phyloP scores from a whole-genome alignment of 2,888 invertebrate genomes.

The Stomorhina lunata region DNA sequence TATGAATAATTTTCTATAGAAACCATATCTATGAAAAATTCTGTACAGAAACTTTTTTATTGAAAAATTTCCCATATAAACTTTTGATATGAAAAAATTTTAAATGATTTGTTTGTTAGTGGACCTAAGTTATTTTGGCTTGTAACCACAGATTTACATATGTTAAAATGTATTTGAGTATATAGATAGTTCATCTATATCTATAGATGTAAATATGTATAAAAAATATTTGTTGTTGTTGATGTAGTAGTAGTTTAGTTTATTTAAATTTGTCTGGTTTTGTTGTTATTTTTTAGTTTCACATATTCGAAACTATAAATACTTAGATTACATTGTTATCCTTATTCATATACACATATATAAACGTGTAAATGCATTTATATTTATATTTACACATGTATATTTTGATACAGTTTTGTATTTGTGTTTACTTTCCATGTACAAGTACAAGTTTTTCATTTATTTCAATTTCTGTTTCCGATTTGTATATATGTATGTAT shows the following conservation, averaged over 20 bases:
- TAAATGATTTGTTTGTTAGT: too few relatives aligned
- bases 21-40: too few relatives aligned
- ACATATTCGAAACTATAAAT: slow-evolving; percentile 57
- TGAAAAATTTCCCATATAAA: too few relatives aligned
- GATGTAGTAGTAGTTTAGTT: neutral
- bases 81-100: too few relatives aligned
- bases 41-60: too few relatives aligned
- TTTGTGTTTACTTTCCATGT: neutral
- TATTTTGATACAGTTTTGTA: neutral
- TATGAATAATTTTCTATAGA: too few relatives aligned
- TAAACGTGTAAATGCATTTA: slow-evolving; percentile 9
- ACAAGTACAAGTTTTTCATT: neutral
- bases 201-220: neutral
- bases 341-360: slow-evolving; percentile 32
- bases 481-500: neutral
- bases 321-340: slow-evolving; percentile 62
- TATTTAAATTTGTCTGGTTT: slow-evolving; percentile 36
- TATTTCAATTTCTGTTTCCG: neutral
- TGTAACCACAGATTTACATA: neutral
- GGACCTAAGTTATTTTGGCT: too few relatives aligned
- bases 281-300: slow-evolving; percentile 1
- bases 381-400: neutral
- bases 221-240: neutral
- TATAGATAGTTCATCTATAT: too few relatives aligned
- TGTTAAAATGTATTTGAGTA: too few relatives aligned